Evolutionary conservation across 2,113 vertebrate species (phyloP).

Genomic region (Pelecanoides urinatrix): DNA sequence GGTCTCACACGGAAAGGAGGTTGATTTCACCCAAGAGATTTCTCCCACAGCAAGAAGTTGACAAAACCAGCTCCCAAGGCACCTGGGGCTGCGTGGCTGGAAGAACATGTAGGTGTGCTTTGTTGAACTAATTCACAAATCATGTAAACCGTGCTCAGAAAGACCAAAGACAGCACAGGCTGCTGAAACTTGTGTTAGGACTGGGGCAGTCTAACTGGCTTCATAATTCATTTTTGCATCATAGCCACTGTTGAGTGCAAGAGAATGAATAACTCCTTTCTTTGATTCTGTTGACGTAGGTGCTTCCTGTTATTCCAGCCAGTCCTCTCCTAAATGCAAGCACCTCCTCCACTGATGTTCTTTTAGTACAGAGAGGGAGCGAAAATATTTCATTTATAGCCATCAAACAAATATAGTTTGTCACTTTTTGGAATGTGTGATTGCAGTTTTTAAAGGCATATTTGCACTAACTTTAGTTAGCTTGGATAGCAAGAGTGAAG

Average conservation of each 20-base stretch:
- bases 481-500: not conserved
- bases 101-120: not conserved
- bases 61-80: not conserved
- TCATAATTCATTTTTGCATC: not conserved
- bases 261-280: not conserved
- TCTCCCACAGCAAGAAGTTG: not conserved
- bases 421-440: not conserved
- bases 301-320: not conserved
- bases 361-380: not conserved
- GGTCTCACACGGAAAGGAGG: not conserved
- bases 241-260: not conserved
- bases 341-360: not conserved
- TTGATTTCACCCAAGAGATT: not conserved
- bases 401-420: not conserved
- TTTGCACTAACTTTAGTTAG: not conserved
- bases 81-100: not conserved
- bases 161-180: not conserved
- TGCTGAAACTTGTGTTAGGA: not conserved
- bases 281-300: not conserved
- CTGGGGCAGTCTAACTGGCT: not conserved
- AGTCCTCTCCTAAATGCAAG: not conserved
- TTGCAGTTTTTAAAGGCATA: not conserved
- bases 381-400: not conserved
- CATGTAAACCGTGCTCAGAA: not conserved
- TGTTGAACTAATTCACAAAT: not conserved